phyloP scores from a whole-genome alignment of 1,140 invertebrate genomes.

The Conopomorpha cramerella region DNA sequence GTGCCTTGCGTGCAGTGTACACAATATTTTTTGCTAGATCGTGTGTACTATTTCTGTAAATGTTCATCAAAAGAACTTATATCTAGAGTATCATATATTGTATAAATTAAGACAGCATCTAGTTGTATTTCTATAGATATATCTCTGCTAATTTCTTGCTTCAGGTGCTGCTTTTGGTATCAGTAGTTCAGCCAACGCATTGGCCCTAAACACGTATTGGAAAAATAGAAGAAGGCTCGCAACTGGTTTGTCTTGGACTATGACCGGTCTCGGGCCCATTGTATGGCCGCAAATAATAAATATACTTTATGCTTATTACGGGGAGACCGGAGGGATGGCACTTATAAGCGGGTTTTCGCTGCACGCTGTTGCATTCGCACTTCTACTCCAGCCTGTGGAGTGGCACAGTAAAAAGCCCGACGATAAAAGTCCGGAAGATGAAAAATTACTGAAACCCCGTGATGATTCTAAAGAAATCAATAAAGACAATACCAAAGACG shows the following conservation, averaged over 20 bases:
- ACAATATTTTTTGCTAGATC: too few species aligned
- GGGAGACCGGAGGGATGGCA: constrained; percentile 61
- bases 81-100: too few species aligned
- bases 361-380: constrained; percentile 61
- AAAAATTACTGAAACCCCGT: constrained; percentile 19
- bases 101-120: too few species aligned
- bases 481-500: constrained; percentile 16
- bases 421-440: constrained; percentile 20
- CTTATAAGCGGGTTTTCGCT: constrained; percentile 63
- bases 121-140: too few species aligned
- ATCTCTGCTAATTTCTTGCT: too few species aligned
- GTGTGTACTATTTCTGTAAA: too few species aligned
- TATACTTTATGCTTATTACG: constrained; percentile 53
- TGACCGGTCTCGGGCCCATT: constrained; percentile 64
- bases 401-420: constrained; percentile 60
- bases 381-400: constrained; percentile 66
- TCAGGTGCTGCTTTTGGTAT: constrained; percentile 65
- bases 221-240: constrained; percentile 61
- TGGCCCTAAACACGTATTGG: constrained; percentile 67
- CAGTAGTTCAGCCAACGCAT: constrained; percentile 62
- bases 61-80: too few species aligned
- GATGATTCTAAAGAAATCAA: constrained; percentile 19
- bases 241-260: constrained; percentile 63
- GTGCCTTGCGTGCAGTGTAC: too few species aligned
- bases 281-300: constrained; percentile 62